Evolutionary conservation across 2,113 vertebrate species (phyloP), one percentile per base, ranked within the genome.

Genomic region (Solea solea): DNA sequence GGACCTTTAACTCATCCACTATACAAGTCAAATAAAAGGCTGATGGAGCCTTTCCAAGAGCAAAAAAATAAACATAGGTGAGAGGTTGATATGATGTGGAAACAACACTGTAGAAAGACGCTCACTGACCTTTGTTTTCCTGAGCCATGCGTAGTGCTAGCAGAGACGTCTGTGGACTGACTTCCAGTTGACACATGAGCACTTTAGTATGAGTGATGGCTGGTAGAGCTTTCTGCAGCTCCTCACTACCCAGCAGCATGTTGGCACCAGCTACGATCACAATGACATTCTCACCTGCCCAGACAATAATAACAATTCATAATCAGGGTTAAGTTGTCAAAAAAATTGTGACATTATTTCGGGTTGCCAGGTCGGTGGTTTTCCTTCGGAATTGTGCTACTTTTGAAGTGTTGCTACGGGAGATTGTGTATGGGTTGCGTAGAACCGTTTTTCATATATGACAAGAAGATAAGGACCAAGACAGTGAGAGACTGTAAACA

Each of bases 181-280:
- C 89, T 94, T 99, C 98, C 58, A 99, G 93, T 83, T 99, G 98
- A 90, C 97, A 98, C 82, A 97, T 84, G 75, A 98, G 61, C 9
- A 98, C 97, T 92, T 93, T 96, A 64, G 96, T 93, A 70, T 80
- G 88, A 55, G 56, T 59, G 74, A 99, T 93, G 72, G 92, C 91
- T 59, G 85, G 76, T 52, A 93, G 93, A 79, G 94, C 95, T 14
- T 71, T 59, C 66, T 78, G 92, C 77, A 99, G 93, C 73, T 98
- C 96, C 76, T 95, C 90, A n/a, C 27, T 73, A 72, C 91, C 93
- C 84, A 99, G 90, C 86, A 97, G 91, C 86, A 98, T 91, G 86
- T 99, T 99, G 76, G 97, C 97, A 84, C 97, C 97, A 8, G 97
- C 95, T 61, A 99, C 96, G 16, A 99, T 98, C 72, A 98, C 94